Percentiles rank a stretch among this genome's conserved stretches.
These are phyloP conservation scores for Syngnathus scovelli DNA, from an alignment of 2,113 vertebrate species.

Conservation along the genomic window DNA sequence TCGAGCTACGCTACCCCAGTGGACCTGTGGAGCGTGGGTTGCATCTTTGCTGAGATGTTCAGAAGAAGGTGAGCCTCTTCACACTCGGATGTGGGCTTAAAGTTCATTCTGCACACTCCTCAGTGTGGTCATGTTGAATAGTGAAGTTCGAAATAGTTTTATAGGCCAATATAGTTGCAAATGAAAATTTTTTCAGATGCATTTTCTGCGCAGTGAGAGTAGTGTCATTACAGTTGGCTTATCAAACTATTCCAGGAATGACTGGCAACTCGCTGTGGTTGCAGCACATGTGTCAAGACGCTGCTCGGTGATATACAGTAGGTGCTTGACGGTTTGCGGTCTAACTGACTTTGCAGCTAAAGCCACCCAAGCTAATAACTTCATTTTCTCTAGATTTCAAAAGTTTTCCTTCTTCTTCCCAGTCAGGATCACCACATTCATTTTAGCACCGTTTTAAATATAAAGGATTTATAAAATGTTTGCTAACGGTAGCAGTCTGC, in stretches of 20 bases:
- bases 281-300: conserved; percentile 46
- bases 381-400: conserved; percentile 9
- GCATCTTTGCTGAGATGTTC: conserved; percentile 99
- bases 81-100: too few relatives aligned
- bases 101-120: too few relatives aligned
- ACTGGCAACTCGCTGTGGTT: conserved; percentile 58
- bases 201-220: conserved; percentile 8
- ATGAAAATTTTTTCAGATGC: conserved; percentile 54
- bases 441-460: too few relatives aligned
- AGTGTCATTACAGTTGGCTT: conserved; percentile 62
- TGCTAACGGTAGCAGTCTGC: conserved; percentile 13
- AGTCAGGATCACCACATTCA: background rate
- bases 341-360: conserved; percentile 48
- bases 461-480: too few relatives aligned
- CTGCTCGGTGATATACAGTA: conserved; percentile 43
- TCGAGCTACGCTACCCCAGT: conserved; percentile 97
- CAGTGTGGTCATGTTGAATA: too few relatives aligned
- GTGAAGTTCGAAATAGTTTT: background rate
- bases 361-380: conserved; percentile 33
- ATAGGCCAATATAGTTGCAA: background rate
- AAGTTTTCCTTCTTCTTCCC: background rate
- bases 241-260: conserved; percentile 66
- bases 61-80: conserved; percentile 83
- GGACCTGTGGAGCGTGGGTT: conserved; percentile 97
- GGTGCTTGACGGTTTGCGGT: conserved; percentile 67